phyloP scores from a whole-genome alignment of 1,140 invertebrate species.

The Neotoxoptera formosana region DNA sequence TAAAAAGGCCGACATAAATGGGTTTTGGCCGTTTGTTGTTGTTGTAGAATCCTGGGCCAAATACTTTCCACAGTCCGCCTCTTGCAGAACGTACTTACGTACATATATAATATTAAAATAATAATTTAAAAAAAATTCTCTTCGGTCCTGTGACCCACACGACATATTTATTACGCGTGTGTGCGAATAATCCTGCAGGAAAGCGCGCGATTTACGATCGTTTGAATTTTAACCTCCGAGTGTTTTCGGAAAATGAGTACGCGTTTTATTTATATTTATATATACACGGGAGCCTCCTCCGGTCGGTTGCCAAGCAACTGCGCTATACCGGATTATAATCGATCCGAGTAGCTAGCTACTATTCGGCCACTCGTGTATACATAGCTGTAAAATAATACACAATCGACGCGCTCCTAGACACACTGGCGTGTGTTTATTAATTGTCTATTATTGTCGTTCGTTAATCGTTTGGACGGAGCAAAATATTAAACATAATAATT shows the following conservation, averaged over 20 bases:
- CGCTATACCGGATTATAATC: slow-evolving; percentile 28
- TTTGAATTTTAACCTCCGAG: neutral
- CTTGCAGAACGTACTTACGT: neutral
- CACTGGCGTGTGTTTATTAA: neutral
- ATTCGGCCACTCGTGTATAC: neutral
- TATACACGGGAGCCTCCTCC: neutral
- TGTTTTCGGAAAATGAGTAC: too few species aligned
- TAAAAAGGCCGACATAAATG: neutral
- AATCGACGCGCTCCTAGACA: neutral
- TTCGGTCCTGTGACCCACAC: neutral
- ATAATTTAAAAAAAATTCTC: neutral
- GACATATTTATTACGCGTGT: neutral
- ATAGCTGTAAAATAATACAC: neutral
- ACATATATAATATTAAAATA: neutral
- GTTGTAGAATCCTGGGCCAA: neutral
- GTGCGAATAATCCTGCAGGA: neutral
- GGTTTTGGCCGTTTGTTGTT: neutral
- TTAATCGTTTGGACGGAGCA: neutral
- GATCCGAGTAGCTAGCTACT: slow-evolving; percentile 18
- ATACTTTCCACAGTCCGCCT: neutral
- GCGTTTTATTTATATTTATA: neutral
- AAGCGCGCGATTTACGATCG: neutral
- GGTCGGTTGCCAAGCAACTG: slow-evolving; percentile 34
- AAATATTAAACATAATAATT: neutral
- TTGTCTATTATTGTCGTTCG: neutral